Evolutionary conservation across 2,888 invertebrate species (phyloP).

Genomic region (Heterodera filipjevi): DNA sequence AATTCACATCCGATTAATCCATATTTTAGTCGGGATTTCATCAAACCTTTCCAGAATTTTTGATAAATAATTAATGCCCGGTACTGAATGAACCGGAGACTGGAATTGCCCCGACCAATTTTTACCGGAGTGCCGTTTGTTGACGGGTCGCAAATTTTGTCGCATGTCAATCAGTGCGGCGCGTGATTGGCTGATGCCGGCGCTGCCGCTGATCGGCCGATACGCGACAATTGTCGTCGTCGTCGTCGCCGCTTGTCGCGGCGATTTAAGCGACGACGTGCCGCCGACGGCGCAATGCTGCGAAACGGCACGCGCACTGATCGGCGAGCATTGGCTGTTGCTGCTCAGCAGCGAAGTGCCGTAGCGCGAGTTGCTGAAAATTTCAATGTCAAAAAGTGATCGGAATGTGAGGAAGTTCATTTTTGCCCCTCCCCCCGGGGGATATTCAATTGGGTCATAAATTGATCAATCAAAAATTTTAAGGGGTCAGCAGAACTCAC

Average conservation of each 20-base stretch:
- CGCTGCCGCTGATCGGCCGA: slow-evolving; percentile 5
- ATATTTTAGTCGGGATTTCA: no score
- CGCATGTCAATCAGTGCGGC: slow-evolving; percentile 30
- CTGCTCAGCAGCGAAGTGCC: not conserved
- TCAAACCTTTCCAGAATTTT: no score
- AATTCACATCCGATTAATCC: no score
- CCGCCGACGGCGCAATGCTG: slow-evolving; percentile 2
- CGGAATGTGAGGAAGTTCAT: no score
- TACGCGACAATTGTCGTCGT: slow-evolving; percentile 18
- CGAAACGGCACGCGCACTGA: not conserved
- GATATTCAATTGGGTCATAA: no score
- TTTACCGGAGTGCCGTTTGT: slow-evolving; percentile 22
- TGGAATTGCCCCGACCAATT: not conserved
- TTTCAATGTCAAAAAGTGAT: not conserved
- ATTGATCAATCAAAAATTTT: no score
- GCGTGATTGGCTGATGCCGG: slow-evolving; percentile 29
- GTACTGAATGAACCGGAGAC: no score
- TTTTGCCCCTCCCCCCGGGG: no score
- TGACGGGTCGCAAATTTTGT: slow-evolving; percentile 34
- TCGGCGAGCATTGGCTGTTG: not conserved
- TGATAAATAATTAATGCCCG: no score
- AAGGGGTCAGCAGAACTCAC: no score
- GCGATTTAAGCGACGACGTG: slow-evolving; percentile 11
- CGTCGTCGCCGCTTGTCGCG: not conserved
- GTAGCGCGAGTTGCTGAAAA: slow-evolving; percentile 6